Evolutionary conservation across 2,113 vertebrate genomes (phyloP).

Genomic region (Chaetorhynchus papuensis): DNA sequence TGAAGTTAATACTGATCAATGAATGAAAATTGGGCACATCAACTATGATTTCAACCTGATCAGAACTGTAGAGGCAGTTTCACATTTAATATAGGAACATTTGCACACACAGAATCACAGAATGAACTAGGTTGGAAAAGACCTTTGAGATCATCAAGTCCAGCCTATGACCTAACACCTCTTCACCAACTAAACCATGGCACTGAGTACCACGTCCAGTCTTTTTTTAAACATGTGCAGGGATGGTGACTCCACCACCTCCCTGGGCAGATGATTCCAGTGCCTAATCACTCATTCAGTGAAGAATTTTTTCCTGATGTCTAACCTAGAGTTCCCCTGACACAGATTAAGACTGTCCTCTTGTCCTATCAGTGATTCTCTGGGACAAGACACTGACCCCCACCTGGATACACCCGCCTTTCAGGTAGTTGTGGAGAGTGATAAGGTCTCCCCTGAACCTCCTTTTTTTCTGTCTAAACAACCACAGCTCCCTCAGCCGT

Average conservation of each 20-base stretch:
- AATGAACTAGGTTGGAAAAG: not conserved
- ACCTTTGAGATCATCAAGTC: not conserved
- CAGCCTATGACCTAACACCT: not conserved
- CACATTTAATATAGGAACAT: not conserved
- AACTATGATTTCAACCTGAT: not conserved
- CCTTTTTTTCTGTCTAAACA: not conserved
- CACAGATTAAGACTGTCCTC: not conserved
- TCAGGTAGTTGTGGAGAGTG: not conserved
- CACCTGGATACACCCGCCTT: not conserved
- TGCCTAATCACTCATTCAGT: not conserved
- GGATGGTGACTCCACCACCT: not conserved
- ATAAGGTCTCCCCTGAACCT: not conserved
- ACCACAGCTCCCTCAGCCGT: rapidly evolving
- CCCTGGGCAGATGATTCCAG: not conserved
- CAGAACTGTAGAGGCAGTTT: not conserved
- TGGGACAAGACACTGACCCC: not conserved
- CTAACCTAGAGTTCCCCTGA: not conserved
- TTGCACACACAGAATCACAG: not conserved
- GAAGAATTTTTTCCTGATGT: not conserved
- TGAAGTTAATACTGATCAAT: not conserved
- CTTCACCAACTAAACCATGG: not conserved
- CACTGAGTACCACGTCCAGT: too few species aligned
- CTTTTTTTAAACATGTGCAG: not conserved
- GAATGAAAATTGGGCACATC: not conserved
- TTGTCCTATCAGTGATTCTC: not conserved